phyloP scores from a whole-genome alignment of 2,797 vertebrate species.

The Enteromius fasciolatus region DNA sequence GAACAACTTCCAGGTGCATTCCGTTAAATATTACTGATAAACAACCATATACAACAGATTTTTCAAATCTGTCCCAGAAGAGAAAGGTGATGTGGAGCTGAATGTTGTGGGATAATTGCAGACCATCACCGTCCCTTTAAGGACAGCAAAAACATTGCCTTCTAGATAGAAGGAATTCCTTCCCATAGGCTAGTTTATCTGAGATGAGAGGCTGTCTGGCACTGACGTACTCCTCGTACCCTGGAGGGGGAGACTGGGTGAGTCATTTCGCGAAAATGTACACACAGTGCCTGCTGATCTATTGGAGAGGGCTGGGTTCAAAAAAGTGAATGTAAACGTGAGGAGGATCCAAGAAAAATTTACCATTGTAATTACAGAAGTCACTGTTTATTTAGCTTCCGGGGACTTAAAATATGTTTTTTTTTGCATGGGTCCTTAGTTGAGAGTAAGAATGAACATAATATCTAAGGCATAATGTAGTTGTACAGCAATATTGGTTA shows the following conservation, averaged over 20 bases:
- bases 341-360: constrained; percentile 15
- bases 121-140: not conserved
- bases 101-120: not conserved
- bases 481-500: not conserved
- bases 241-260: constrained; percentile 29
- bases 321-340: constrained; percentile 24
- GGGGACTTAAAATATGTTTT: not conserved
- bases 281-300: constrained; percentile 30
- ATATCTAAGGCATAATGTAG: not conserved
- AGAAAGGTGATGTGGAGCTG: not conserved
- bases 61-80: constrained; percentile 10
- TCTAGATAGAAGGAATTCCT: constrained; percentile 48
- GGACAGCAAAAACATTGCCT: not conserved
- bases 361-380: not conserved
- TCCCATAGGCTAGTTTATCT: constrained; percentile 38
- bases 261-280: constrained; percentile 55
- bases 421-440: not conserved
- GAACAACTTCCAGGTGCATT: constrained; percentile 15
- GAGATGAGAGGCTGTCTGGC: constrained; percentile 27
- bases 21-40: not conserved
- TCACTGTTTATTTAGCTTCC: not conserved
- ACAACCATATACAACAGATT: not conserved
- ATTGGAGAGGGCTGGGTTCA: constrained; percentile 27
- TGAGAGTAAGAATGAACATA: not conserved
- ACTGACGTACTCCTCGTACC: constrained; percentile 28